Evolutionary conservation across 2,113 vertebrate species (phyloP), one percentile per base, ranked within the genome.

Genomic region (Vidua macroura): DNA sequence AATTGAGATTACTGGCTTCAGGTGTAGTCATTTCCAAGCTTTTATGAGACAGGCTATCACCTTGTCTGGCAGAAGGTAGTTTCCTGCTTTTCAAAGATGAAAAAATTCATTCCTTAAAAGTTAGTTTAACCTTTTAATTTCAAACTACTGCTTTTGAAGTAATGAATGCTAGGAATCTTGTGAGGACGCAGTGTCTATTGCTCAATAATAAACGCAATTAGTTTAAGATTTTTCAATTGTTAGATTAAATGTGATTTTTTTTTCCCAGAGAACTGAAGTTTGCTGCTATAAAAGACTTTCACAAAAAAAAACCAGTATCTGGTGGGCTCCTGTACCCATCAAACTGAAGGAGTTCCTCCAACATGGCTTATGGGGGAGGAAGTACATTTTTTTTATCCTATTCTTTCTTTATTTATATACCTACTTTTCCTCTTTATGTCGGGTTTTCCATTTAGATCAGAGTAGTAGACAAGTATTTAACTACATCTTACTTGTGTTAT

Each of bases 61-160:
- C 37, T 56, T 48, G 25, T 73, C 72, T 69, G 20, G 51, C 22
- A 46, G 13, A n/a, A 86, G 7, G 43, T 43, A 46, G 16, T n/a
- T 88, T 91, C 58, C 73, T 74, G 64, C 86, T 82, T 85, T 84
- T 72, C 35, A 46, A 25, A 66, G 10, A 39, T 48, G 39, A 89
- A 72, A 82, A 52, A 23, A 17, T 52, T 27, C 2, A 56, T 79
- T 78, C 48, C 76, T 72, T 68, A 28, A n/a, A 70, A 94, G 48
- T 35, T 44, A 81, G 75, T 82, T 95, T 86, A 83, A 55, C 14
- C 25, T 94, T 94, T 28, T 79, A 86, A 41, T 92, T 96, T 93
- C 62, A 88, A 75, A 67, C 60, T 78, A 15, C 68, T 76, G 8
- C 46, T 73, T 85, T 92, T 84, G 43, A 44, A 53, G 44, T 78